phyloP scores from a whole-genome alignment of 1,140 invertebrate species.

The Leucophenga varia region DNA sequence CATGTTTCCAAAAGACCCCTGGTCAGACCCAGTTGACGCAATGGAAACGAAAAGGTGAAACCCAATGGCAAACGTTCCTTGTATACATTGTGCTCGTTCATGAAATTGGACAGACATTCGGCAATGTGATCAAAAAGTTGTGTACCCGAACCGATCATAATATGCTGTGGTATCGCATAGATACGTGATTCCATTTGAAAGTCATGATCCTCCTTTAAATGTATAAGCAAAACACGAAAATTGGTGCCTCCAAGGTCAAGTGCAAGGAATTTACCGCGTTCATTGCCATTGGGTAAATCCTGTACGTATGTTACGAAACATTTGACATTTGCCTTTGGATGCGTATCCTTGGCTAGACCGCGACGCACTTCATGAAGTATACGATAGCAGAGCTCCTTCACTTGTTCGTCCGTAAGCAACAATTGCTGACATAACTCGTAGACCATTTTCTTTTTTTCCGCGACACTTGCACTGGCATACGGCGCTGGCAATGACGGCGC shows the following conservation, averaged over 20 bases:
- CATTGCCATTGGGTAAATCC: slow-evolving; percentile 94
- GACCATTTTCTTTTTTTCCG: slow-evolving; percentile 63
- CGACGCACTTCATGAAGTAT: slow-evolving; percentile 77
- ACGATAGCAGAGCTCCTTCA: slow-evolving; percentile 74
- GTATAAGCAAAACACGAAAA: slow-evolving; percentile 94
- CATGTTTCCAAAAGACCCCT: slow-evolving; percentile 87
- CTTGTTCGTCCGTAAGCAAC: slow-evolving; percentile 77
- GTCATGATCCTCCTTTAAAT: slow-evolving; percentile 76
- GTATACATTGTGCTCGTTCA: slow-evolving; percentile 79
- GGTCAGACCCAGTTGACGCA: slow-evolving; percentile 88
- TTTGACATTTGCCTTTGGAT: slow-evolving; percentile 80
- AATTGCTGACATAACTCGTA: slow-evolving; percentile 85
- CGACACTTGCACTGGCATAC: slow-evolving; percentile 34
- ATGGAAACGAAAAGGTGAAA: slow-evolving; percentile 99
- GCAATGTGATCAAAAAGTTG: slow-evolving; percentile 98
- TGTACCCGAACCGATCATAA: slow-evolving; percentile 89
- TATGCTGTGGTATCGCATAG: slow-evolving; percentile 90
- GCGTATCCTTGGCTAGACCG: slow-evolving; percentile 79
- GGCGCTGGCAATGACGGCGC: slow-evolving; percentile 10
- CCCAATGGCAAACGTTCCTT: slow-evolving; percentile 88
- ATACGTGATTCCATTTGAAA: slow-evolving; percentile 98
- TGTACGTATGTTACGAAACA: slow-evolving; percentile 94
- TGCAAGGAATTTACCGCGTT: slow-evolving; percentile 94
- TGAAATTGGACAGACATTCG: slow-evolving; percentile 92
- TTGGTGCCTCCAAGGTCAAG: slow-evolving; percentile 98